Percentiles rank a stretch among this genome's conserved stretches.
Conservation (phyloP, 2,888 invertebrate species). For the Luperina testacea region DNA sequence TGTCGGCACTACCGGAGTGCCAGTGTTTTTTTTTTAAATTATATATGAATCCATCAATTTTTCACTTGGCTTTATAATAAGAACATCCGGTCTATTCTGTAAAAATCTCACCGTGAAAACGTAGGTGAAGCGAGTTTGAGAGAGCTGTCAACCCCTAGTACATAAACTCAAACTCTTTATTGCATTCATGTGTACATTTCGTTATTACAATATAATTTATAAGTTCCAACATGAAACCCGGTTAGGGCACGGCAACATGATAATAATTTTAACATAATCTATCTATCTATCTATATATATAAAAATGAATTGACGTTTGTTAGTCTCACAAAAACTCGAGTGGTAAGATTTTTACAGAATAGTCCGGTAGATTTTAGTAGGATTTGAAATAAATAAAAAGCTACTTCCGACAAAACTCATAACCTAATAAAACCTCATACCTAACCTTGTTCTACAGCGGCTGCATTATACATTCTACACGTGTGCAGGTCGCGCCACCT, state of each 20-base stretch:
- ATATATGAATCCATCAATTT: not conserved
- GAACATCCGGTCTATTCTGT: not conserved
- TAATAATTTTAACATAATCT: too few species aligned
- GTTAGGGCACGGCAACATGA: too few species aligned
- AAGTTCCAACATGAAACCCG: too few species aligned
- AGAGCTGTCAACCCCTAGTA: too few species aligned
- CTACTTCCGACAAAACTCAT: not conserved
- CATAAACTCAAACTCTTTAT: too few species aligned
- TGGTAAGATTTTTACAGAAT: not conserved
- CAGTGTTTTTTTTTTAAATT: too few species aligned
- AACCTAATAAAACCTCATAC: constrained; percentile 9
- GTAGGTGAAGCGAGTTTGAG: not conserved
- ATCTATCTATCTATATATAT: too few species aligned
- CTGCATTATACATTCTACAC: constrained; percentile 39
- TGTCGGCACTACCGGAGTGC: too few species aligned
- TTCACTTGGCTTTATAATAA: not conserved
- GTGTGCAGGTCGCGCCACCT: not conserved
- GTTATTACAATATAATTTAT: too few species aligned
- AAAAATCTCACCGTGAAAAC: not conserved
- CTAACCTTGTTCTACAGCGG: not conserved
- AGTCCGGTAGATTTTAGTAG: not conserved
- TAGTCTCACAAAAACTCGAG: too few species aligned
- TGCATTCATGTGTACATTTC: too few species aligned
- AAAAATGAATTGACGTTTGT: too few species aligned
- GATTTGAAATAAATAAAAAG: not conserved